phyloP scores from a whole-genome alignment of 2,113 vertebrate genomes.

The Crypturellus undulatus region DNA sequence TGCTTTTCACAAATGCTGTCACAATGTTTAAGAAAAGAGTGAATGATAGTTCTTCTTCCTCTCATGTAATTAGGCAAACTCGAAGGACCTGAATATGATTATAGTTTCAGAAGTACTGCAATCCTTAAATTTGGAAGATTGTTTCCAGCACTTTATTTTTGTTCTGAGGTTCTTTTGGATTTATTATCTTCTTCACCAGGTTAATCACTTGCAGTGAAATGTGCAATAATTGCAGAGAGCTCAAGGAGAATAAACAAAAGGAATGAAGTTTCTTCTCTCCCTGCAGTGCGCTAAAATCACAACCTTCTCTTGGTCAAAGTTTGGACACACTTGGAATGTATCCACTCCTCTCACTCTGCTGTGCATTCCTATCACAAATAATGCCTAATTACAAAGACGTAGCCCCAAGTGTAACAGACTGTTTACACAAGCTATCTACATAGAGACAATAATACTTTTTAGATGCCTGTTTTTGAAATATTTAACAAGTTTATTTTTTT shows the following conservation, averaged over 20 bases:
- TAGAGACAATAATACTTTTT: neutral
- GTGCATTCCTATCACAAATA: slow-evolving; percentile 19
- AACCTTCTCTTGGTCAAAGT: neutral
- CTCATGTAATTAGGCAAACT: neutral
- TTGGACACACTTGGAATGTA: neutral
- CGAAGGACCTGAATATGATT: slow-evolving; percentile 10
- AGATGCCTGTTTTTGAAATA: slow-evolving; percentile 1
- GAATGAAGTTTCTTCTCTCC: neutral
- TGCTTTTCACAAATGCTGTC: slow-evolving; percentile 24
- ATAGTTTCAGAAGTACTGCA: neutral
- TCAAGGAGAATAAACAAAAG: slow-evolving; percentile 41
- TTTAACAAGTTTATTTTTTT: slow-evolving; percentile 30
- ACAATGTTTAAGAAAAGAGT: slow-evolving; percentile 7
- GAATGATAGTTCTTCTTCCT: slow-evolving; percentile 2
- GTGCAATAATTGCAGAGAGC: neutral
- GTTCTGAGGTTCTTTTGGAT: neutral
- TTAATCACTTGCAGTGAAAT: slow-evolving; percentile 54
- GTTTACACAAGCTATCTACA: slow-evolving; percentile 1
- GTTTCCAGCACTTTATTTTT: neutral
- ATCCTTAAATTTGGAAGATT: neutral
- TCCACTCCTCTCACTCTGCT: neutral
- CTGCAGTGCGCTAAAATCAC: slow-evolving; percentile 22
- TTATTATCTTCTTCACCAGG: slow-evolving; percentile 57
- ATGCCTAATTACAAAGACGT: neutral
- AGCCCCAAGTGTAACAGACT: slow-evolving; percentile 7